Percentiles rank a stretch among this genome's conserved stretches.
phyloP scores from a whole-genome alignment of 2,888 invertebrate genomes.

The Coleophora deauratella region DNA sequence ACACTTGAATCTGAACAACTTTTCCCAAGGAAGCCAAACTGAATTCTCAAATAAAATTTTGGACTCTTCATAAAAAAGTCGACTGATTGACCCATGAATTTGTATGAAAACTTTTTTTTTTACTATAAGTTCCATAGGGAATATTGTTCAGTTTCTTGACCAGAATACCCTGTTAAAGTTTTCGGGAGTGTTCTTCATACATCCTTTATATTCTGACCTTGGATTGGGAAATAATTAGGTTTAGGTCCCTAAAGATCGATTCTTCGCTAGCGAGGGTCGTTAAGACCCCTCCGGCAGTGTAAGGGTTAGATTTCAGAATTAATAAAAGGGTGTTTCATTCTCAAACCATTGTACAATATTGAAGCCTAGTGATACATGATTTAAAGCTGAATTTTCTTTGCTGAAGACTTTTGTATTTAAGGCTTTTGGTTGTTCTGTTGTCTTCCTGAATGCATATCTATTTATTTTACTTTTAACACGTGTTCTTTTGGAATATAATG shows the following conservation, averaged over 20 bases:
- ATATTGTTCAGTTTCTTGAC: no score
- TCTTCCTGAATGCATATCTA: no score
- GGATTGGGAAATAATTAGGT: constrained; percentile 58
- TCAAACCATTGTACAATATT: constrained; percentile 16
- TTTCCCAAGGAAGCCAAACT: no score
- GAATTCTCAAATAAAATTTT: no score
- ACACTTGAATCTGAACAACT: no score
- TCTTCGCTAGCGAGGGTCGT: constrained; percentile 39
- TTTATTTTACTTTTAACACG: no score
- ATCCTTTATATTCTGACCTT: constrained; percentile 44
- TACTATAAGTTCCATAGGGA: no score
- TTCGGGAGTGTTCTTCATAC: no score
- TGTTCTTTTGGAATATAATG: constrained; percentile 1
- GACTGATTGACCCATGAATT: no score
- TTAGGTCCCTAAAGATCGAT: constrained; percentile 50
- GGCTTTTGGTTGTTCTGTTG: background rate
- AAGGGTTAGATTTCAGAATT: constrained; percentile 28
- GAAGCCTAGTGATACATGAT: constrained; percentile 7
- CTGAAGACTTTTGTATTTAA: background rate
- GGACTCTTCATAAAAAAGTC: no score
- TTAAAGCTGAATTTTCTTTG: constrained; percentile 14
- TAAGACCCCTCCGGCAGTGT: constrained; percentile 29
- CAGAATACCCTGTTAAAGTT: no score
- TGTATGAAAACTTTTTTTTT: no score
- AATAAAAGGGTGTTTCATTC: constrained; percentile 16